Conservation (phyloP, 23 tunicate species). For the Ascidia mentula region DNA sequence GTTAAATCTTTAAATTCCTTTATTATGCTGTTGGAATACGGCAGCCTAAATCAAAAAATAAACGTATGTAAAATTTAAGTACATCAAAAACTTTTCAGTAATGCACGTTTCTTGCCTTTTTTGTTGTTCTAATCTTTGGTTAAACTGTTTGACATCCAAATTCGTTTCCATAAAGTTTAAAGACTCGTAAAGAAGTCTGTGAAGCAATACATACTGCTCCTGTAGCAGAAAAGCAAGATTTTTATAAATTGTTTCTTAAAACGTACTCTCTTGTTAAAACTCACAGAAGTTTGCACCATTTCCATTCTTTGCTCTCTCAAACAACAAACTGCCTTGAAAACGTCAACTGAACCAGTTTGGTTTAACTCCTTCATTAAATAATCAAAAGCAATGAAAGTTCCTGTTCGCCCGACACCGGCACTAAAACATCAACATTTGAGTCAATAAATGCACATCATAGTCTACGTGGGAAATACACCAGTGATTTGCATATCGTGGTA, state of each 20-base stretch:
- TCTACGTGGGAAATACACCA: no score
- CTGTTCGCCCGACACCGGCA: slow-evolving; percentile 83
- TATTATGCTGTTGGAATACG: no score
- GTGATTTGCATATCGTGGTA: no score
- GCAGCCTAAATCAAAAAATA: no score
- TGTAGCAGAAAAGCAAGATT: no score
- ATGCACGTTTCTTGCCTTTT: no score
- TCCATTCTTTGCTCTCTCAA: slow-evolving; percentile 57
- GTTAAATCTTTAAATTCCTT: no score
- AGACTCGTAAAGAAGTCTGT: background rate
- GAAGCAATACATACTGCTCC: background rate
- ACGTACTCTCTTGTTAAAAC: background rate
- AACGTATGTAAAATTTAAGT: no score
- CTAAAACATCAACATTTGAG: no score
- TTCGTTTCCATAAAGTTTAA: background rate
- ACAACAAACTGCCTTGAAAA: slow-evolving; percentile 18
- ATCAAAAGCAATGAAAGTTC: slow-evolving; percentile 52
- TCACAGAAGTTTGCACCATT: slow-evolving; percentile 43
- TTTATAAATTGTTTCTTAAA: background rate
- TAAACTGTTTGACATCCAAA: background rate
- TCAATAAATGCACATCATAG: no score
- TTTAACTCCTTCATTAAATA: slow-evolving; percentile 30
- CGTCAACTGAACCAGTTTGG: slow-evolving; percentile 15
- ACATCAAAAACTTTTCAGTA: no score
- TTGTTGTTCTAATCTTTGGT: background rate